Percentiles rank a stretch among this genome's conserved stretches.
These are phyloP conservation scores for Drosophila seclusa DNA, from an alignment of 2,888 invertebrate genomes.

Conservation along the genomic window DNA sequence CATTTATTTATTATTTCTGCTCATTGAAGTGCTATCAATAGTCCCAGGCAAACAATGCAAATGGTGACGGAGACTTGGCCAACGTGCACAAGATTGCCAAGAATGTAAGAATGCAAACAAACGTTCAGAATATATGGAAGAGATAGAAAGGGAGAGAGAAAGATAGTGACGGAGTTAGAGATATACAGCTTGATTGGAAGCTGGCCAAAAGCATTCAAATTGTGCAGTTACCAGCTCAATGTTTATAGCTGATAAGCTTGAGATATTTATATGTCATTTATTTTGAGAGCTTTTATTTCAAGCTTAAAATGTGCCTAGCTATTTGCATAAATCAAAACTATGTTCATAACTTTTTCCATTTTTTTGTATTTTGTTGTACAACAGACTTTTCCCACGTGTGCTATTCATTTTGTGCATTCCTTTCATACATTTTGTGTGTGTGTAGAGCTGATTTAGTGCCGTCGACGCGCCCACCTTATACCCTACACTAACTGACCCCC, in stretches of 20 bases:
- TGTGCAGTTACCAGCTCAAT: slow-evolving; percentile 19
- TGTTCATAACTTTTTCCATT: slow-evolving; percentile 15
- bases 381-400: slow-evolving; percentile 62
- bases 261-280: slow-evolving; percentile 1
- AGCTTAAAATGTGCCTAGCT: slow-evolving; percentile 26
- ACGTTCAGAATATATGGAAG: background rate
- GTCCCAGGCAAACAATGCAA: slow-evolving; percentile 62
- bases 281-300: slow-evolving; percentile 1
- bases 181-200: background rate
- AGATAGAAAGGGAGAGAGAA: background rate
- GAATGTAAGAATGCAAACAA: slow-evolving; percentile 6
- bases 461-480: slow-evolving; percentile 19
- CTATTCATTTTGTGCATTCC: slow-evolving; percentile 62
- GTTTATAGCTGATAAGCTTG: slow-evolving; percentile 16
- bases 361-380: slow-evolving; percentile 29
- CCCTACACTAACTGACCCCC: slow-evolving; percentile 31
- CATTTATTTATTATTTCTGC: slow-evolving; percentile 76
- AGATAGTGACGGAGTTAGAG: background rate
- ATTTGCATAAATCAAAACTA: slow-evolving; percentile 71
- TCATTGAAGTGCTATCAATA: slow-evolving; percentile 76
- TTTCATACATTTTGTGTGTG: slow-evolving; percentile 38
- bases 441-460: slow-evolving; percentile 53
- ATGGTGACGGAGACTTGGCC: slow-evolving; percentile 6
- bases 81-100: background rate
- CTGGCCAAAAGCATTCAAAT: slow-evolving; percentile 8